A percentile compares a stretch with the other conserved stretches of the same genome.
These are phyloP conservation scores for Drosophila arizonae DNA, from an alignment of 1,140 invertebrate genomes.

Conservation along the genomic window DNA sequence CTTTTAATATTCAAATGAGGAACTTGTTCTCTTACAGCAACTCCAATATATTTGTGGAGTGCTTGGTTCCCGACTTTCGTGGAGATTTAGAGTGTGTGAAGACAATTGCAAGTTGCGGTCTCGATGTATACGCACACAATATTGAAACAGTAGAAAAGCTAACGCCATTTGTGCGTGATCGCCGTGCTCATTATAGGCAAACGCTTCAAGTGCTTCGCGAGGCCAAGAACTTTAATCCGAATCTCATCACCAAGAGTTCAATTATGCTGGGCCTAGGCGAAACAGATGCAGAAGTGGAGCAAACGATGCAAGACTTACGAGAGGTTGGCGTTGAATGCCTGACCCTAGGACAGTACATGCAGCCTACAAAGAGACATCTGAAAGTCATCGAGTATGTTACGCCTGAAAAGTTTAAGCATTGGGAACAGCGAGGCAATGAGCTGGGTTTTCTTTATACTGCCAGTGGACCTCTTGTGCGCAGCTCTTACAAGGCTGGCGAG, in stretches of 20 bases:
- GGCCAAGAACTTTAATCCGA: slow-evolving; percentile 91
- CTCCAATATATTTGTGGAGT: slow-evolving; percentile 95
- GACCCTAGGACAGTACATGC: slow-evolving; percentile 99
- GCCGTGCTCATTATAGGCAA: slow-evolving; percentile 91
- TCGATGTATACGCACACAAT: slow-evolving; percentile 98
- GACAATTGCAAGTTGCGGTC: slow-evolving; percentile 90
- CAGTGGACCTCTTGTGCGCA: slow-evolving; percentile 97
- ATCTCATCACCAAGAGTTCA: slow-evolving; percentile 98
- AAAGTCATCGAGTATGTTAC: slow-evolving; percentile 99
- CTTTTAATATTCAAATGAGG: not conserved
- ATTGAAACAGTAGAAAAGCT: slow-evolving; percentile 96
- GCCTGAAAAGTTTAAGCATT: slow-evolving; percentile 96
- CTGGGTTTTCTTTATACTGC: slow-evolving; percentile 98
- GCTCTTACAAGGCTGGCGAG: slow-evolving; percentile 98
- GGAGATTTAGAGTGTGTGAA: slow-evolving; percentile 91
- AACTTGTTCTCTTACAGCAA: slow-evolving; percentile 85
- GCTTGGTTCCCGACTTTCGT: slow-evolving; percentile 97
- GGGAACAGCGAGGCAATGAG: slow-evolving; percentile 93
- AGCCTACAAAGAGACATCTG: slow-evolving; percentile 97
- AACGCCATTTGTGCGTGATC: slow-evolving; percentile 95
- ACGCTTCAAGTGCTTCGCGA: slow-evolving; percentile 91
- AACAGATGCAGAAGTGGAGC: slow-evolving; percentile 93
- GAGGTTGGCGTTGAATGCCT: slow-evolving; percentile 94
- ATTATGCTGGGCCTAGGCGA: slow-evolving; percentile 99
- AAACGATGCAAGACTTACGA: slow-evolving; percentile 93